Conservation (phyloP, 2,888 invertebrate genomes). For the Tiphia femorata region DNA sequence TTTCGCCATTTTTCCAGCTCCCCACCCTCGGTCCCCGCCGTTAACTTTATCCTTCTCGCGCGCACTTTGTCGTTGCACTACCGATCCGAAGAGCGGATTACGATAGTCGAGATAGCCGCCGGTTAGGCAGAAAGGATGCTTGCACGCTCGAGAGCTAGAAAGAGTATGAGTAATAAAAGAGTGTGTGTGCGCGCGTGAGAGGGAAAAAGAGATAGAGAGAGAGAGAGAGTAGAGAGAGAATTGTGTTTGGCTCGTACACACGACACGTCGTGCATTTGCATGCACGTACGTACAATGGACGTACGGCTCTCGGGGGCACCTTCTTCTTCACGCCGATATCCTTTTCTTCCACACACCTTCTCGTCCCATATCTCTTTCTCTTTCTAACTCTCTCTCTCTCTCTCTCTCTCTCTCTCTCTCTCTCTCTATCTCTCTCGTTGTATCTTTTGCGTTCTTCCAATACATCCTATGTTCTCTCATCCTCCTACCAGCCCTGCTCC, state of each 20-base stretch:
- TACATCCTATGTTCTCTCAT: too few relatives aligned
- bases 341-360: too few relatives aligned
- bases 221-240: not conserved
- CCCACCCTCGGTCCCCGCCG: slow-evolving; percentile 8
- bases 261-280: slow-evolving; percentile 25
- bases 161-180: too few relatives aligned
- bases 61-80: slow-evolving; percentile 32
- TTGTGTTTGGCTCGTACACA: slow-evolving; percentile 29
- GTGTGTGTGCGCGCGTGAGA: not conserved
- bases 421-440: too few relatives aligned
- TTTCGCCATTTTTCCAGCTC: slow-evolving; percentile 22
- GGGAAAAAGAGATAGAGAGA: not conserved
- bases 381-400: too few relatives aligned
- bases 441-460: too few relatives aligned
- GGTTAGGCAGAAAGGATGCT: slow-evolving; percentile 29
- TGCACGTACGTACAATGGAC: slow-evolving; percentile 30
- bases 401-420: too few relatives aligned
- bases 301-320: too few relatives aligned
- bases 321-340: too few relatives aligned
- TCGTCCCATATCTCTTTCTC: too few relatives aligned
- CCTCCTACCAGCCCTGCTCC: too few relatives aligned
- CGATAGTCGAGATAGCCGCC: slow-evolving; percentile 20
- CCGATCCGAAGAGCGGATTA: slow-evolving; percentile 48
- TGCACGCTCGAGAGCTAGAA: slow-evolving; percentile 45
- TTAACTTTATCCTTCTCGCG: slow-evolving; percentile 5